Evolutionary conservation across 2,113 vertebrate genomes (phyloP), one percentile per base, ranked within the genome.

Genomic region (Monarcha castaneiventris): DNA sequence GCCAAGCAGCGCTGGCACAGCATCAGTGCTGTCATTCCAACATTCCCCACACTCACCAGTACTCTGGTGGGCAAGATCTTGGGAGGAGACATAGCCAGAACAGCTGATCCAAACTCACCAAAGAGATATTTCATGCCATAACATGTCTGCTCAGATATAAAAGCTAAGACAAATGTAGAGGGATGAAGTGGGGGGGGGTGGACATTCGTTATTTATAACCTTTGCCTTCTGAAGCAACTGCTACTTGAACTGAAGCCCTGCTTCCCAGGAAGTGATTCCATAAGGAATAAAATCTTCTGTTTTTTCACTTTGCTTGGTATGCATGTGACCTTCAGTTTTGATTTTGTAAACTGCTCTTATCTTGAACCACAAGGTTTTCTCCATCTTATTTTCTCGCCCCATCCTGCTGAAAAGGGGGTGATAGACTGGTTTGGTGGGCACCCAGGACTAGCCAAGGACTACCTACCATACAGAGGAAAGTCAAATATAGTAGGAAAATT

Each of bases 171-270:
- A 63, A 67, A 43, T 20, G 16, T 0, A 1, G 2, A 3, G 17
- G 30, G 3, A 12, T 37, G 15, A 25, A n/a, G 16, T 10, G 13
- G 1, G 7, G 1, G 1, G 37, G 11, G 16, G 3, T 18, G 25
- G 16, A 10, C 8, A 49, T 63, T 77, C 2, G 1, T 35, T 63
- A 69, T 55, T 43, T 56, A 23, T 17, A 41, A 1, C 7, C 5
- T 43, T 49, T 62, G 18, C 15, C 14, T 84, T 43, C 41, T 63
- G 41, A 77, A 37, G 35, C 10, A 49, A 29, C 18, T 63, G 26
- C 18, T 49, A 7, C 18, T 16, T 43, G 22, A 62, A 62, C 21
- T 19, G n/a, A 69, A 56, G 26, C 15, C 26, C 27, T 43, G 5
- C 17, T 48, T 69, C 26, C 30, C 39, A 32, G 26, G 22, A 55